Conservation (phyloP, 2,797 vertebrate species). For the Parauchenoglanis ngamensis region DNA sequence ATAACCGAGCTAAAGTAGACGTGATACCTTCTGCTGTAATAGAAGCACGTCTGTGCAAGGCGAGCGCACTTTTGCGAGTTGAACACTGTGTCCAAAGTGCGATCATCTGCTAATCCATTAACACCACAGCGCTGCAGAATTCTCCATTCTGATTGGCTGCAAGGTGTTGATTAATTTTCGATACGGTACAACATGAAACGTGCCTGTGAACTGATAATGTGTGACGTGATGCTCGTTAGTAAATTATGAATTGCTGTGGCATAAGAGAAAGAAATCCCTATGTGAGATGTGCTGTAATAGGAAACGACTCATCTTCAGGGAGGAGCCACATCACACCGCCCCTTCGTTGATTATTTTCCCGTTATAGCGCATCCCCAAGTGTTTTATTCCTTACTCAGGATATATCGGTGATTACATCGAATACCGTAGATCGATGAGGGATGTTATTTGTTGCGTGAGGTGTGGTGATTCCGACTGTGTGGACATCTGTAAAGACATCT, state of each 20-base stretch:
- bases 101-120: background rate
- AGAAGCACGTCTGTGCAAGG: background rate
- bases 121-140: background rate
- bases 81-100: background rate
- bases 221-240: background rate
- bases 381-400: background rate
- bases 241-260: background rate
- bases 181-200: background rate
- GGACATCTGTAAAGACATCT: constrained; percentile 9
- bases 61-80: background rate
- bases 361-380: background rate
- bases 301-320: too few species aligned
- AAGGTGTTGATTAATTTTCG: background rate
- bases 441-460: background rate
- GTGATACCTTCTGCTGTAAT: background rate
- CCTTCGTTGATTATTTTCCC: background rate
- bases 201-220: background rate
- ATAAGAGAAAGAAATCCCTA: background rate
- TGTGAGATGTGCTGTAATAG: background rate
- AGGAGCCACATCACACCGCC: background rate
- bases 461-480: background rate
- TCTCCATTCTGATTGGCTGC: background rate
- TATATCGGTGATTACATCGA: background rate
- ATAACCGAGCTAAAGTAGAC: constrained; percentile 56
- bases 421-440: background rate